A percentile compares a stretch with the other conserved stretches of the same genome.
Evolutionary conservation across 2,888 invertebrate genomes (phyloP).

Genomic region (Cantharis lateralis): DNA sequence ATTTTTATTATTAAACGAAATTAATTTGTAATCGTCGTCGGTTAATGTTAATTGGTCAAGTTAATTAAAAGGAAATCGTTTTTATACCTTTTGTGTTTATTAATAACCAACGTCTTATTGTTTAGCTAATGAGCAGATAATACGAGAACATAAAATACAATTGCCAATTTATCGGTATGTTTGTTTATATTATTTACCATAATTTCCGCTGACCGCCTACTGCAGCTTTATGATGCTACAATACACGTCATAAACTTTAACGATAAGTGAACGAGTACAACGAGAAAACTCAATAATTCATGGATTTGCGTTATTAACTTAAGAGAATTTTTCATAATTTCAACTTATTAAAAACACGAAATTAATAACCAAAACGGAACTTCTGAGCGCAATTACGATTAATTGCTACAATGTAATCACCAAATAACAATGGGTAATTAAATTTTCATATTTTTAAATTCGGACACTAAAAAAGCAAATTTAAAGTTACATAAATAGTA

Average conservation of each 20-base stretch:
- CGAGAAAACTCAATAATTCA: background rate
- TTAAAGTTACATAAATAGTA: background rate
- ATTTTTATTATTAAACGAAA: background rate
- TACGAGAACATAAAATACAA: background rate
- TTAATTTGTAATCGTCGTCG: background rate
- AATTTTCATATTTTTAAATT: background rate
- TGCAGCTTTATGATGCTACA: background rate
- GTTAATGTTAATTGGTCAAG: background rate
- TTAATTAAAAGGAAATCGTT: background rate
- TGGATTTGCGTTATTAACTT: background rate
- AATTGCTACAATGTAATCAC: background rate
- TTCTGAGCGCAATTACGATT: background rate
- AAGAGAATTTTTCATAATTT: background rate
- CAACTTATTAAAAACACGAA: background rate
- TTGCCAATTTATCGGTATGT: background rate
- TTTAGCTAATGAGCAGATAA: background rate
- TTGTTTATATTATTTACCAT: background rate
- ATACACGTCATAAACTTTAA: background rate
- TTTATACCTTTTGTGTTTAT: background rate
- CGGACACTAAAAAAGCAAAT: background rate
- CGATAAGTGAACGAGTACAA: background rate
- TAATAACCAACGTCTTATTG: background rate
- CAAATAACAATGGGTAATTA: background rate
- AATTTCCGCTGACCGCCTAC: background rate
- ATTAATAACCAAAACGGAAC: background rate